Conservation (phyloP, 1,140 invertebrate genomes). For the Euura saliciscinereae region DNA sequence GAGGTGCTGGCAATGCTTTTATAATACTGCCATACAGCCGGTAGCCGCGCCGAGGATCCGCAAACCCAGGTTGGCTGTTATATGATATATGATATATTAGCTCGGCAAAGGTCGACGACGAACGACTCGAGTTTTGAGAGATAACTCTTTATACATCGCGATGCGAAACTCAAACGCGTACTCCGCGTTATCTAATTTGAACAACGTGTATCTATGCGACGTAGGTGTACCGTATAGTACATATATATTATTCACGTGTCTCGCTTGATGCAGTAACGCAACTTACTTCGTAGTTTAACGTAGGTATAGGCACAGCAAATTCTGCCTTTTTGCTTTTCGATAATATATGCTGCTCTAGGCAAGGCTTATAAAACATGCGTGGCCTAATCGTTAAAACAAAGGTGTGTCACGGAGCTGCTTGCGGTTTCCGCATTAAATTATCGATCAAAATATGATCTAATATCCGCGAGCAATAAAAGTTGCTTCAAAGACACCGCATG, state of each 20-base stretch:
- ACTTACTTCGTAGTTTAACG: neutral
- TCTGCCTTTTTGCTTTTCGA: neutral
- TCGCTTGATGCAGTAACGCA: too few species aligned
- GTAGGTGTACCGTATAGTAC: neutral
- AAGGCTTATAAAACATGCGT: neutral
- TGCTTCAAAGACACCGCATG: too few species aligned
- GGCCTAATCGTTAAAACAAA: slow-evolving; percentile 7
- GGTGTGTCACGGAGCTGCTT: neutral
- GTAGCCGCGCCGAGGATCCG: neutral
- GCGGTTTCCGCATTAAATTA: neutral
- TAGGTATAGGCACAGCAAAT: neutral
- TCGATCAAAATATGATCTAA: too few species aligned
- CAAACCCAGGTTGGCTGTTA: neutral
- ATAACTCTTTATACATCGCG: neutral
- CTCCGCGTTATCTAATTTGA: neutral
- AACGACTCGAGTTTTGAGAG: neutral
- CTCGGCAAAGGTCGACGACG: neutral
- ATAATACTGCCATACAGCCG: neutral
- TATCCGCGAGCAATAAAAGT: too few species aligned
- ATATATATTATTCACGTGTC: neutral
- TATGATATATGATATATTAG: neutral
- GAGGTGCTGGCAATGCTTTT: neutral
- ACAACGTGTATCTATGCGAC: neutral
- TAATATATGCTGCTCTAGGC: neutral
- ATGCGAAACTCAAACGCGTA: neutral